Evolutionary conservation across 2,113 vertebrate genomes (phyloP).

Genomic region (Hirundichthys speculiger): DNA sequence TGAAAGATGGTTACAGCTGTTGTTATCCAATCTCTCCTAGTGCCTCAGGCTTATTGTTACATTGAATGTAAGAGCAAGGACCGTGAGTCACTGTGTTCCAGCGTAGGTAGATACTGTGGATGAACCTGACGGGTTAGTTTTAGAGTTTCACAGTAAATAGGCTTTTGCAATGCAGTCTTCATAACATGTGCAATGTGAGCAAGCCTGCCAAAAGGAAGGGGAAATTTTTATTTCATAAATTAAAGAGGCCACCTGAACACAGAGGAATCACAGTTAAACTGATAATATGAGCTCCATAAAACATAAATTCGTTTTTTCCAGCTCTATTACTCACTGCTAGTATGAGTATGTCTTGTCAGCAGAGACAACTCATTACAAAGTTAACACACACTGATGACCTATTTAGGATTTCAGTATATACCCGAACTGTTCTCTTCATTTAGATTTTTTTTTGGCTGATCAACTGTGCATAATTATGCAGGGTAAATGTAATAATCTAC

Average conservation of each 20-base stretch:
- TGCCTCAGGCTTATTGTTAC: conserved; percentile 65
- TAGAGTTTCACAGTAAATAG: conserved; percentile 57
- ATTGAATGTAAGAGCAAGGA: conserved; percentile 64
- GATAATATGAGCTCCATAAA: background rate
- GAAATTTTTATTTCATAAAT: conserved; percentile 1
- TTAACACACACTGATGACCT: background rate
- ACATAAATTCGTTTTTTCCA: background rate
- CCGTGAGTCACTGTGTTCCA: conserved; percentile 73
- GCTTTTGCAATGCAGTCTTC: conserved; percentile 47
- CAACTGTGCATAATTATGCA: too few species aligned
- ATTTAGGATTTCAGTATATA: background rate
- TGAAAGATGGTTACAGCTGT: conserved; percentile 65
- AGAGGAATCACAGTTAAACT: background rate
- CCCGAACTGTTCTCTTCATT: background rate
- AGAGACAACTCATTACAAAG: background rate
- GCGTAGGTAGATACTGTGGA: conserved; percentile 70
- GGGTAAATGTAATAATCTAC: too few species aligned
- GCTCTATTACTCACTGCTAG: conserved; percentile 4
- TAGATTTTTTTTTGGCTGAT: too few species aligned
- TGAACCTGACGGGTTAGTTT: conserved; percentile 76
- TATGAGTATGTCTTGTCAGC: too few species aligned
- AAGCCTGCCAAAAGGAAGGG: conserved; percentile 23
- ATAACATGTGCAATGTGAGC: conserved; percentile 40
- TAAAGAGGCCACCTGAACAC: background rate
- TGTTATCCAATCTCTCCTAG: conserved; percentile 67